Base-by-base conservation (phyloP, 2,888 invertebrate genomes). In the Cistogaster globosa region DNA sequence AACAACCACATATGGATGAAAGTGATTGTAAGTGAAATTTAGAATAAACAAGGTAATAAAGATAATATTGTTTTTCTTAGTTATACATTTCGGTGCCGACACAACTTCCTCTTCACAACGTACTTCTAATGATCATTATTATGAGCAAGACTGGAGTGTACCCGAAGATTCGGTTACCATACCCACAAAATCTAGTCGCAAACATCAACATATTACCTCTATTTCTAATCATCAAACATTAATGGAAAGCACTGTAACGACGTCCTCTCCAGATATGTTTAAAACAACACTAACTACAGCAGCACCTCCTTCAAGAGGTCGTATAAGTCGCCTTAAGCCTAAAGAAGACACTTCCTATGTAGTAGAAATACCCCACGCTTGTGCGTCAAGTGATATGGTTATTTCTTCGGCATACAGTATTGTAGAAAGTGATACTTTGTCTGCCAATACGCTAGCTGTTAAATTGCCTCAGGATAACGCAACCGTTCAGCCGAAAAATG, bases 1-100 rank as follows among this genome's bases (percentile, higher is more conserved):
- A 96, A 62, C 94, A 96, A 63, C 94, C 90, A 26, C 89, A 89
- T 42, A 87, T 90, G 5, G 90, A 90, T 14, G 90, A 91, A 72
- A 90, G 88, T 9, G 90, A 90, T 55, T 89, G 89, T 89, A 87
- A 86, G 87, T 82, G 11, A 67, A 79, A 53, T 69, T 32, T 32
- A 32, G 8, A 51, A 26, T 2, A 48, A 14, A 14, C 6, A 5
- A n/a, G 6, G 9, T 58, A 16, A 42, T 11, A 58, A 16, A 22
- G 4, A 57, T 12, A n/a, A 14, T 42, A 16, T 38, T 18, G 1
- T 68, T 14, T 57, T 45, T 71, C 36, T 0, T 12, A 87, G 86
- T 86, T n/a, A 85, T 83, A 36, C 62, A 84, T 60, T 87, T 79
- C 74, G 83, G 68, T 68, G 76, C 26, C 45, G 83, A 86, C 26